These are phyloP conservation scores for Schizothorax lantsangensis DNA, from an alignment of 2,797 vertebrate genomes.

Conservation along the genomic window DNA sequence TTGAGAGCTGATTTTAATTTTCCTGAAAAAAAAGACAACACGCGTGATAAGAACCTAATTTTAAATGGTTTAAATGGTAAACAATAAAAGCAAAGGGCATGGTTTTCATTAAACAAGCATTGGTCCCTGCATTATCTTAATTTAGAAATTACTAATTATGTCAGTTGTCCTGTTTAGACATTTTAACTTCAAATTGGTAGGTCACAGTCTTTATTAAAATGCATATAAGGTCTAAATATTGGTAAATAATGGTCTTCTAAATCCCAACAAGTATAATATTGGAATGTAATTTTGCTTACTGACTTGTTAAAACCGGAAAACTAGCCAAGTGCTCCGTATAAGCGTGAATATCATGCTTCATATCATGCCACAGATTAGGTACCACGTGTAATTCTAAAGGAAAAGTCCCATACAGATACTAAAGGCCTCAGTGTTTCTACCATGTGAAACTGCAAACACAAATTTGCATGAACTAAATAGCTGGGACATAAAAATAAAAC, in stretches of 20 bases:
- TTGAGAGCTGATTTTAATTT: background rate
- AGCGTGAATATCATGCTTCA: constrained; percentile 21
- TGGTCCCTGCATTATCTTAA: background rate
- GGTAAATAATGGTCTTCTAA: background rate
- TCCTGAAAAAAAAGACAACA: background rate
- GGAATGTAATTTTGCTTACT: background rate
- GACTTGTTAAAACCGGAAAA: constrained; percentile 40
- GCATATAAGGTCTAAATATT: background rate
- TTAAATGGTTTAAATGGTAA: constrained; percentile 1
- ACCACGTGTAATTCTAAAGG: background rate
- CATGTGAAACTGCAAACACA: constrained; percentile 38
- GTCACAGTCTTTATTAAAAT: constrained; percentile 1
- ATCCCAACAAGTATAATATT: background rate
- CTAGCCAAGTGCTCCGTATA: constrained; percentile 51
- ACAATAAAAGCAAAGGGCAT: constrained; percentile 25
- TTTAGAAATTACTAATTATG: background rate
- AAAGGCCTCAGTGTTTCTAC: constrained; percentile 44
- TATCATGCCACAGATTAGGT: constrained; percentile 44
- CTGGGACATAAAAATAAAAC: constrained; percentile 57
- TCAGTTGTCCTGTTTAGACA: background rate
- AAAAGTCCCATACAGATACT: constrained; percentile 11
- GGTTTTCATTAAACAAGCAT: constrained; percentile 35
- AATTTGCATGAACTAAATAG: constrained; percentile 22
- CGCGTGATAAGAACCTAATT: background rate
- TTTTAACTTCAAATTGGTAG: background rate